These are phyloP conservation scores for Actinopyga echinites DNA, from an alignment of 53 echinoderm and acorn worm species.

Conservation along the genomic window DNA sequence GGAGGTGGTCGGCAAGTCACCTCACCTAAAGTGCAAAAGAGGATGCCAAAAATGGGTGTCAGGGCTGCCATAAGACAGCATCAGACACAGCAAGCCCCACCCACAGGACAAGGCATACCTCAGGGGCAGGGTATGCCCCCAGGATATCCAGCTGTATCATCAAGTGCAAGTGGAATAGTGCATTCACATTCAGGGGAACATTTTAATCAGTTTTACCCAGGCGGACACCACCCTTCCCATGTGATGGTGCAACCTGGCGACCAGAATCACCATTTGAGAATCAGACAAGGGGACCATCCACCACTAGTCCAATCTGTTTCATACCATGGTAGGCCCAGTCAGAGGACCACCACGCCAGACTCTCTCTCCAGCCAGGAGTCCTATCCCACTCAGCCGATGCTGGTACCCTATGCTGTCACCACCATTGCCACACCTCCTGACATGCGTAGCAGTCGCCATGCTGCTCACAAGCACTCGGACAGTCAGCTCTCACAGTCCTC, in stretches of 20 bases:
- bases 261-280: slow-evolving; percentile 45
- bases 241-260: slow-evolving; percentile 22
- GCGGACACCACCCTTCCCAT: slow-evolving; percentile 37
- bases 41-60: slow-evolving; percentile 90
- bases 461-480: slow-evolving; percentile 91
- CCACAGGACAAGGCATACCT: slow-evolving; percentile 42
- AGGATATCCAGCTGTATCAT: slow-evolving; percentile 1
- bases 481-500: slow-evolving; percentile 75
- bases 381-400: slow-evolving; percentile 51
- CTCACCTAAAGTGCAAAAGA: slow-evolving; percentile 87
- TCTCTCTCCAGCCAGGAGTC: slow-evolving; percentile 86
- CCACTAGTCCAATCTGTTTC: slow-evolving; percentile 49
- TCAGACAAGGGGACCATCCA: slow-evolving; percentile 31
- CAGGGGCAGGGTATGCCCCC: slow-evolving; percentile 34
- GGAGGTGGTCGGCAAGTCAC: slow-evolving; percentile 63
- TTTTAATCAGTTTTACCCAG: slow-evolving; percentile 68
- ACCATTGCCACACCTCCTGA: slow-evolving; percentile 29
- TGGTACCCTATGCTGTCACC: slow-evolving; percentile 37
- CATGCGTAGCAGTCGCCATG: slow-evolving; percentile 31
- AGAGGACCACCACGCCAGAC: slow-evolving; percentile 82
- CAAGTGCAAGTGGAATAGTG: slow-evolving; percentile 56
- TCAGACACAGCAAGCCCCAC: slow-evolving; percentile 47
- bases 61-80: slow-evolving; percentile 68
- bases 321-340: slow-evolving; percentile 37
- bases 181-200: slow-evolving; percentile 88